phyloP scores from a whole-genome alignment of 37 sponge, comb jelly and placozoan species.

The Sycon ciliatum region DNA sequence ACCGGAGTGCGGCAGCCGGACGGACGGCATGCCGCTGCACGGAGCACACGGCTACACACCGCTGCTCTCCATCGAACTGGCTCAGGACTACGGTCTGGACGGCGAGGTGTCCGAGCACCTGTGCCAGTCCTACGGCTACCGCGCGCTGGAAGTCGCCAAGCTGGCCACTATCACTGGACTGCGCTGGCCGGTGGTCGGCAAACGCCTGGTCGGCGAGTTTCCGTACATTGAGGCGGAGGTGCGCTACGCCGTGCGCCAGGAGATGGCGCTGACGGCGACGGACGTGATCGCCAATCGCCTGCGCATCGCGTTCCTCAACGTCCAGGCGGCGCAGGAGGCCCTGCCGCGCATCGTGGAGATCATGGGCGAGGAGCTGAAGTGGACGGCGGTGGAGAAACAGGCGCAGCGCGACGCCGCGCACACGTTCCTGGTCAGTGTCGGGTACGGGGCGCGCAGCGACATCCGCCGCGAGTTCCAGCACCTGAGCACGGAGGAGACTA shows the following conservation, averaged over 20 bases:
- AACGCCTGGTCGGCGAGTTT: constrained; percentile 66
- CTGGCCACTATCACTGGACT: constrained; percentile 74
- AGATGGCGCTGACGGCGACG: constrained; percentile 79
- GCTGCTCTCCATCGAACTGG: constrained; percentile 77
- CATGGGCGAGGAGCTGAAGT: constrained; percentile 83
- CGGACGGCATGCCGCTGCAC: constrained; percentile 65
- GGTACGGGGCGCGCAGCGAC: constrained; percentile 50
- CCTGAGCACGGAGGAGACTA: constrained; percentile 61
- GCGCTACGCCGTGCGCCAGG: constrained; percentile 65
- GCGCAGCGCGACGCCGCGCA: constrained; percentile 49
- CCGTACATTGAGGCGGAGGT: constrained; percentile 98
- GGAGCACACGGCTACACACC: constrained; percentile 81
- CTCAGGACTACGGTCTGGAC: constrained; percentile 91
- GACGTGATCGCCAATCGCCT: constrained; percentile 87
- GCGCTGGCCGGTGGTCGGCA: constrained; percentile 85
- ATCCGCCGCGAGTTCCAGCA: constrained; percentile 46
- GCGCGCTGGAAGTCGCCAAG: constrained; percentile 82
- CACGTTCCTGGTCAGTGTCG: constrained; percentile 64
- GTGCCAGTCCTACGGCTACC: constrained; percentile 78
- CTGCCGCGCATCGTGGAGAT: constrained; percentile 78
- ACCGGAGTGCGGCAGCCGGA: constrained; percentile 41
- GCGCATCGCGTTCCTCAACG: constrained; percentile 90
- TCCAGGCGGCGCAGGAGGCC: constrained; percentile 86
- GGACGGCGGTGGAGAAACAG: constrained; percentile 65
- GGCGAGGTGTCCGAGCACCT: constrained; percentile 84